Evolutionary conservation across 2,888 invertebrate genomes (phyloP), one percentile per base, ranked within the genome.

Genomic region (Embidobia sp.): DNA sequence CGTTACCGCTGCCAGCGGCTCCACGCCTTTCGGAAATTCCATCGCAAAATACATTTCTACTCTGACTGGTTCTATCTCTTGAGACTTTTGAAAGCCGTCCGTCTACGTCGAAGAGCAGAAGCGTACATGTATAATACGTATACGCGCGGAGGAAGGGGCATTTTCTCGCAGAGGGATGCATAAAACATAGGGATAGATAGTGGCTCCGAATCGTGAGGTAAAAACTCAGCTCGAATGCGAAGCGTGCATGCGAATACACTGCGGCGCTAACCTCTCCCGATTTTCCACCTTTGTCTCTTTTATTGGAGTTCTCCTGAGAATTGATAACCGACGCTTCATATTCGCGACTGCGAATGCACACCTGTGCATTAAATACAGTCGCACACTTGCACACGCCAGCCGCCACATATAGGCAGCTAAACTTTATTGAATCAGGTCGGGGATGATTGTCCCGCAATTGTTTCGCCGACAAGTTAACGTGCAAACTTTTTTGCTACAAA

Each of bases 171-270:
- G 63, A 80, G 80, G 79, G 83, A 83, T 86, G 85, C 83, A 86
- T 85, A 85, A 84, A 86, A 85, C 83, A 85, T 86, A 81, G 84
- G 82, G 79, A 83, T 83, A 83, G 83, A 83, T 82, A 85, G 83
- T 77, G 79, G 77, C 69, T 76, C 67, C 61, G 69, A 42, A 72
- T 77, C 66, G 76, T 76, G 69, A 79, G 76, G 79, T 75, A 83
- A 83, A 83, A 83, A 83, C 76, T 80, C 74, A 73, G 72, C 77
- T 80, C 78, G 70, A 81, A 81, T 82, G 77, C 67, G 73, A 64
- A 61, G 51, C 67, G 35, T 75, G 72, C 64, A 73, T 72, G 78
- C 53, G 55, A 70, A 73, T 74, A 75, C 77, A 78, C 79, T 79
- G 78, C 49, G 37, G 59, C 31, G 70, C 67, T 66, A 78, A 77